Evolutionary conservation across 2,113 vertebrate species (phyloP).

Genomic region (Azemiops feae): DNA sequence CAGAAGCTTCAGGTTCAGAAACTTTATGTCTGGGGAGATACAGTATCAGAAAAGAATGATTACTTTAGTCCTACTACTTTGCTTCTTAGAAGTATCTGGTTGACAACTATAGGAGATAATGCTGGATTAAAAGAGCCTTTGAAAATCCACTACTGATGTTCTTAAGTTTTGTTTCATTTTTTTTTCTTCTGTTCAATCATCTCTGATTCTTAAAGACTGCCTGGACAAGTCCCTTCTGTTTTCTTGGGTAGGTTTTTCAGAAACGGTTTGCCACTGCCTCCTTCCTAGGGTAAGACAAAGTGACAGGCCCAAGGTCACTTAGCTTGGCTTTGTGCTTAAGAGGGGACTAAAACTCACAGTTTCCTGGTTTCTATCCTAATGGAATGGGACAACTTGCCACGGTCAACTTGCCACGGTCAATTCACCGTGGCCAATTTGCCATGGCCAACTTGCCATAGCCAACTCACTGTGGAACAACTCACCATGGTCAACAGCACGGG

Average conservation of each 20-base stretch:
- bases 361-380: background rate
- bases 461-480: background rate
- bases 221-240: background rate
- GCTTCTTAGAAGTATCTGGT: background rate
- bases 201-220: background rate
- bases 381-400: background rate
- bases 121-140: background rate
- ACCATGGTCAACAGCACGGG: background rate
- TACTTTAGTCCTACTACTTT: background rate
- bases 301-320: background rate
- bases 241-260: background rate
- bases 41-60: background rate
- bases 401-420: background rate
- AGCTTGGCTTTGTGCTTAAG: background rate
- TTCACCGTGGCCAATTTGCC: background rate
- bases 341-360: background rate
- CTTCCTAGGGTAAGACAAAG: no score
- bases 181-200: background rate
- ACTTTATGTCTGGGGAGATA: background rate
- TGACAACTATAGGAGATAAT: background rate
- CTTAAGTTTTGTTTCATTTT: background rate
- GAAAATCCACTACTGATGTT: background rate
- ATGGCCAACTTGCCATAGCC: no score
- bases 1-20: background rate
- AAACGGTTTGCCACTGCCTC: background rate